These are phyloP conservation scores for Drepana arcuata DNA, from an alignment of 1,140 invertebrate genomes.

Conservation along the genomic window DNA sequence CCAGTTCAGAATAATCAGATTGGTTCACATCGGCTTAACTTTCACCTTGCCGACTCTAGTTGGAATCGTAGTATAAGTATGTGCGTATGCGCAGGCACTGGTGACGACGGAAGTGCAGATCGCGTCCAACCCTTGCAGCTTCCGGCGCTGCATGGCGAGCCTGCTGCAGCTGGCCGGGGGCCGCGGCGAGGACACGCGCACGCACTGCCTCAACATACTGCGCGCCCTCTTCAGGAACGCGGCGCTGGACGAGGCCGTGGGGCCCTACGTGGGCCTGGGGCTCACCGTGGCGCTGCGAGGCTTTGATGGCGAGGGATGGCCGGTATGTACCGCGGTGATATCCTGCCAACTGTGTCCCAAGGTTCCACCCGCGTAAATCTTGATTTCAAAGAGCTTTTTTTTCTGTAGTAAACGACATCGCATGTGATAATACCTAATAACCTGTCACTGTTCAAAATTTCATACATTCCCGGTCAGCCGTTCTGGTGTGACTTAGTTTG, in stretches of 20 bases:
- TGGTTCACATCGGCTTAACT: too few species aligned
- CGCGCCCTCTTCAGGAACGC: slow-evolving; percentile 85
- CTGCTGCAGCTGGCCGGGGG: slow-evolving; percentile 59
- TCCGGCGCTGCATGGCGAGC: slow-evolving; percentile 75
- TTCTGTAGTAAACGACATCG: too few species aligned
- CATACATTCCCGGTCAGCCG: too few species aligned
- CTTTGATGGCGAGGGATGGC: slow-evolving; percentile 84
- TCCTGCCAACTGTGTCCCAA: slow-evolving; percentile 2
- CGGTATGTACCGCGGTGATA: slow-evolving; percentile 71
- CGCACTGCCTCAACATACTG: slow-evolving; percentile 90
- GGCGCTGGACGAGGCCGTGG: slow-evolving; percentile 80
- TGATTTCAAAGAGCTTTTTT: too few species aligned
- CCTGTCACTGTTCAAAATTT: too few species aligned
- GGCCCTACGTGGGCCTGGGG: slow-evolving; percentile 80
- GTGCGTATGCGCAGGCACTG: slow-evolving; percentile 72
- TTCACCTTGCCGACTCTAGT: background rate
- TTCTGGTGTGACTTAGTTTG: background rate
- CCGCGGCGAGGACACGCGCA: slow-evolving; percentile 68
- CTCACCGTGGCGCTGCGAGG: slow-evolving; percentile 82
- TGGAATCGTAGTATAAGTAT: background rate
- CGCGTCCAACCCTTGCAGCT: slow-evolving; percentile 62
- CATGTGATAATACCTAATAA: too few species aligned
- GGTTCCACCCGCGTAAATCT: slow-evolving; percentile 1
- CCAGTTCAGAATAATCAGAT: too few species aligned
- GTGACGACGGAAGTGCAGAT: slow-evolving; percentile 79